Base-by-base conservation (phyloP, 2,888 invertebrate species). In the Sarcophaga subvicina region DNA sequence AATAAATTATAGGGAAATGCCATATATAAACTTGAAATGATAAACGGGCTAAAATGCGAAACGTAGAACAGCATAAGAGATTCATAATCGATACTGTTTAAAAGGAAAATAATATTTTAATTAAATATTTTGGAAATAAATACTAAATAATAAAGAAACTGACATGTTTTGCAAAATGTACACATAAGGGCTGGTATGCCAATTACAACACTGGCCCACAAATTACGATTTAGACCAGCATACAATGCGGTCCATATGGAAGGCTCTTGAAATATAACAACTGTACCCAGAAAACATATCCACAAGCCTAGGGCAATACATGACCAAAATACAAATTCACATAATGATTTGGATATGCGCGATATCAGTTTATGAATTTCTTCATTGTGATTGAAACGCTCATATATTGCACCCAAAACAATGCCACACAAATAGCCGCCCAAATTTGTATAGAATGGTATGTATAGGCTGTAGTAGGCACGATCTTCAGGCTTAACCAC, bases 161-260 rank as follows among this genome's bases (percentile, higher is more conserved):
- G 88, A 93, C 93, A 90, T 84, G 91, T 84, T 88, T 92, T 92
- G 10, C 90, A 89, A 72, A 91, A 90, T 90, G 92, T 90, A 69
- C 91, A 88, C 54, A 91, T 87, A 2, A 93, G 83, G 0, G 64
- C 3, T 5, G 90, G 90, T 0, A 90, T 88, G 2, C 91, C 91
- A 49, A 93, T 91, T 12, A 82, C 64, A 22, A 92, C 90, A 3
- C 94, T 27, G 10, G 91, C 91, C 91, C 93, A 94, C 4, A 93
- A 45, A 88, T 93, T 93, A 86, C 93, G 93, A 75, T 92, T 92
- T 1, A 93, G 70, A 0, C 93, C 92, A 75, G 93, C 93, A 88
- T 94, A 94, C 1, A 94, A 49, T 0, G 93, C 93, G n/a, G 93
- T 89, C 90, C 91, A 92, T 60, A 93, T 80, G 0, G 92, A 91